Base-by-base conservation (phyloP, 1,140 invertebrate species). In the Araneus ventricosus region DNA sequence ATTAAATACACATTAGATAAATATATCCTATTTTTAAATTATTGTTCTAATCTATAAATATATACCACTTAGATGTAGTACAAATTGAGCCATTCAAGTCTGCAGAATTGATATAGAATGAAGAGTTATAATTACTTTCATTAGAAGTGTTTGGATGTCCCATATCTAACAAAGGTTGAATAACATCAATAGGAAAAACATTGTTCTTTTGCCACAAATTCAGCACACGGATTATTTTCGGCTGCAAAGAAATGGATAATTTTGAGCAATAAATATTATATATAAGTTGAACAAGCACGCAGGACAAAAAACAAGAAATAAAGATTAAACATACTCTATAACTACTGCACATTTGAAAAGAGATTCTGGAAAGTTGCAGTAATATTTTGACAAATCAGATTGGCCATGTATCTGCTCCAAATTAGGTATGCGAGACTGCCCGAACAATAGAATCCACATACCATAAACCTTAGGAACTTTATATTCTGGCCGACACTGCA, bases 191-290 rank as follows among this genome's bases (percentile, higher is more conserved):
- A n/a, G 97, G 97, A 95, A 99, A 99, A 17, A 99, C 98, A 95
- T 97, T 97, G 96, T 99, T 99, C 95, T 99, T 99, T 95, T 99
- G 99, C 99, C 99, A 99, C 45, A 99, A 95, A 96, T 99, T 99
- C 22, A 99, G 96, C 27, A 99, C 99, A 84, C 99, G 96, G 82
- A 99, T 99, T 45, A 99, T 98, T 96, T 99, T 99, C 94, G 98
- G 98, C 97, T 98, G 96, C 94, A 97, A 97, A 94, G 86, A 59
- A 70, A 87, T 63, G 61, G 20, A 93, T 52, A 82, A 30, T 52
- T 52, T 30, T 27, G 45, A 30, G 14, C 8, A 27, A 37, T 70
- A 92, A 85, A 41, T 39, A 91, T 4, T 4, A 27, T 84, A 24
- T 84, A 24, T 27, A 45, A 45, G 10, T 84, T 3, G 24, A 10